phyloP scores from a whole-genome alignment of 2,113 vertebrate species.

The Megaceryle torquata region DNA sequence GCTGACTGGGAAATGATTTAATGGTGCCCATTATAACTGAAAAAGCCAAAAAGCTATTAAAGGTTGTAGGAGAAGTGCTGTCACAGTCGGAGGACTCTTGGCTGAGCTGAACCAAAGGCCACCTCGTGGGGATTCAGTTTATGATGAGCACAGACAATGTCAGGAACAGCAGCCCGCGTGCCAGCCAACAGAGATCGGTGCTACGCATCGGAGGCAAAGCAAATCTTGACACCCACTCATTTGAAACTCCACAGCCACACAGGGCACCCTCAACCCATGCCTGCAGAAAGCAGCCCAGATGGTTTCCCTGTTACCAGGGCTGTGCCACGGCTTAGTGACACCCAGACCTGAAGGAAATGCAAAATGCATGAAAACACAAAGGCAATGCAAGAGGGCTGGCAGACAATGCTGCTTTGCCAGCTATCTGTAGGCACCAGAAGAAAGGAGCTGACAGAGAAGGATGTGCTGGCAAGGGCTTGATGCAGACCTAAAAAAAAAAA shows the following conservation, averaged over 20 bases:
- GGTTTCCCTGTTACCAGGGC: neutral
- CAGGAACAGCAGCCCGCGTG: neutral
- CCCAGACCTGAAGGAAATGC: neutral
- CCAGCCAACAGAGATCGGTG: neutral
- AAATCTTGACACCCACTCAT: neutral
- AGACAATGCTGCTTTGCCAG: neutral
- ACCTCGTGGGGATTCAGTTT: neutral
- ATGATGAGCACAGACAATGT: neutral
- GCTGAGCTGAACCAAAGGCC: neutral
- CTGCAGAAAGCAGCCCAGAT: neutral
- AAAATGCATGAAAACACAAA: neutral
- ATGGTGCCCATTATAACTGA: neutral
- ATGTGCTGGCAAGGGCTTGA: neutral
- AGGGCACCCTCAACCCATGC: accelerated
- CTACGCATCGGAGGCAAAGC: neutral
- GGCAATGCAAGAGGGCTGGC: neutral
- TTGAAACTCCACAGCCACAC: neutral
- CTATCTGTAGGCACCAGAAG: slow-evolving; percentile 34
- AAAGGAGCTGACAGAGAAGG: slow-evolving; percentile 19
- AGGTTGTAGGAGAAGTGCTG: neutral
- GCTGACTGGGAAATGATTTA: neutral
- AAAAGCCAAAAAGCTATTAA: neutral
- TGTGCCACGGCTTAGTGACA: neutral
- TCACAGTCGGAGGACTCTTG: neutral
- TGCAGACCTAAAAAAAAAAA: neutral